These are phyloP conservation scores for Gallinago nigripennis DNA, from an alignment of 2,797 vertebrate genomes.

Conservation along the genomic window DNA sequence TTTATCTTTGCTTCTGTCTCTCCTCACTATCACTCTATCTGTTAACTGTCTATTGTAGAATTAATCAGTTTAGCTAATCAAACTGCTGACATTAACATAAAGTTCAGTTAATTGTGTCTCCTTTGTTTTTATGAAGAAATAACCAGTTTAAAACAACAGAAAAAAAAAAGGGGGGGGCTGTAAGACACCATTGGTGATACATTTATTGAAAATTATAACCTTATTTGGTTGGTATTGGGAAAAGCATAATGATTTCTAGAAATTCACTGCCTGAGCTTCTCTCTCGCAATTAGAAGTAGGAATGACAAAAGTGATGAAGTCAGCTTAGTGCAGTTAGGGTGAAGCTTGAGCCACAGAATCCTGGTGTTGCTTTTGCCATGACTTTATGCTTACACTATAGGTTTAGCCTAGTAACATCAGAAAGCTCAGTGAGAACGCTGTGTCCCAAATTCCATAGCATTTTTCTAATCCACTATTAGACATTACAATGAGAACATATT, in stretches of 20 bases:
- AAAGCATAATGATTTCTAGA: not conserved
- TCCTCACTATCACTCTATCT: not conserved
- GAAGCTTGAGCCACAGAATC: not conserved
- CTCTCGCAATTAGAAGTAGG: not conserved
- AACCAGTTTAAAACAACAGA: not conserved
- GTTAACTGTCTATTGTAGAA: not conserved
- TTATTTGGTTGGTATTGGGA: not conserved
- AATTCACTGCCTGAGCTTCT: not conserved
- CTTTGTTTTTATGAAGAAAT: slow-evolving; percentile 24
- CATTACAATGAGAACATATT: slow-evolving; percentile 15
- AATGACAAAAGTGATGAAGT: not conserved
- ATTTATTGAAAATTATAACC: not conserved
- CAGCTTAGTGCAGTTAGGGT: not conserved
- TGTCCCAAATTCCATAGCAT: slow-evolving; percentile 42
- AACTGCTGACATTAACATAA: slow-evolving; percentile 24
- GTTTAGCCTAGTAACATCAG: not conserved
- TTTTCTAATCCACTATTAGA: slow-evolving; percentile 40
- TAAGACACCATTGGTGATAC: not conserved
- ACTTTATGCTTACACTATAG: not conserved
- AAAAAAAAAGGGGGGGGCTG: not conserved
- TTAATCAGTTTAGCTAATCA: slow-evolving; percentile 47
- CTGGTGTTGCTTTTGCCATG: not conserved
- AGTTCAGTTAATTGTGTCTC: slow-evolving; percentile 2
- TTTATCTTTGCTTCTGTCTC: slow-evolving; percentile 25
- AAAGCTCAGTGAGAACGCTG: not conserved